Evolutionary conservation across 1,140 invertebrate genomes (phyloP).

Genomic region (Zophobas atratus): DNA sequence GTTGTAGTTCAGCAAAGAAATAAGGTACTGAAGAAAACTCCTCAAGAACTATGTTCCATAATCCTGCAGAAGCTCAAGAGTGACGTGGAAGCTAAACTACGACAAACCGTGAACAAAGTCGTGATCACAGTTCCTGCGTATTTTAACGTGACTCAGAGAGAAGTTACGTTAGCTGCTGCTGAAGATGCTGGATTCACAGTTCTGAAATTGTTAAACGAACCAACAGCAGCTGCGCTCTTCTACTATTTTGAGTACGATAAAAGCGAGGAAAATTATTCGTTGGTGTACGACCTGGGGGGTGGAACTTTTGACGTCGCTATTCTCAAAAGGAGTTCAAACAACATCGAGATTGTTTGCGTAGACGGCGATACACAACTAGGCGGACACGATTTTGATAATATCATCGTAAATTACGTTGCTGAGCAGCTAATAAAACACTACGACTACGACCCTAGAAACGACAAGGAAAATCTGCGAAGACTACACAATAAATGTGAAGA

Average conservation of each 20-base stretch:
- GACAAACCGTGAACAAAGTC: conserved; percentile 59
- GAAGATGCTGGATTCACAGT: conserved; percentile 75
- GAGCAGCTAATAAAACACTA: conserved; percentile 78
- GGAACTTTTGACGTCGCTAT: conserved; percentile 87
- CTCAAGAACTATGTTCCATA: conserved; percentile 6
- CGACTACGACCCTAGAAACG: conserved; percentile 71
- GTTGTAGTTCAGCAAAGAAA: background rate
- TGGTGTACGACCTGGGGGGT: conserved; percentile 77
- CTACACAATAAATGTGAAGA: conserved; percentile 86
- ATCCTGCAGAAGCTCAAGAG: conserved; percentile 11
- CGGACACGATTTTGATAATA: conserved; percentile 80
- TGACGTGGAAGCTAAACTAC: background rate
- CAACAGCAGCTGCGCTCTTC: conserved; percentile 79
- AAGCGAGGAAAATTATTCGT: conserved; percentile 70
- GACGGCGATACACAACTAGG: conserved; percentile 78
- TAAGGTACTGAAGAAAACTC: conserved; percentile 4
- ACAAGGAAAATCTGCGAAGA: conserved; percentile 81
- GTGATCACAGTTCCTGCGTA: conserved; percentile 79
- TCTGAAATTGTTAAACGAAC: conserved; percentile 78
- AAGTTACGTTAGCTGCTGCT: conserved; percentile 75
- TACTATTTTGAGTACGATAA: conserved; percentile 67
- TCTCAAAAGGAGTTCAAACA: conserved; percentile 83
- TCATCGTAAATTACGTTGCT: conserved; percentile 70
- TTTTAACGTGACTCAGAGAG: conserved; percentile 78
- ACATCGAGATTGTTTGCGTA: conserved; percentile 79